These are phyloP conservation scores for Acipenser oxyrinchus DNA, from an alignment of 2,797 vertebrate genomes.

Conservation along the genomic window DNA sequence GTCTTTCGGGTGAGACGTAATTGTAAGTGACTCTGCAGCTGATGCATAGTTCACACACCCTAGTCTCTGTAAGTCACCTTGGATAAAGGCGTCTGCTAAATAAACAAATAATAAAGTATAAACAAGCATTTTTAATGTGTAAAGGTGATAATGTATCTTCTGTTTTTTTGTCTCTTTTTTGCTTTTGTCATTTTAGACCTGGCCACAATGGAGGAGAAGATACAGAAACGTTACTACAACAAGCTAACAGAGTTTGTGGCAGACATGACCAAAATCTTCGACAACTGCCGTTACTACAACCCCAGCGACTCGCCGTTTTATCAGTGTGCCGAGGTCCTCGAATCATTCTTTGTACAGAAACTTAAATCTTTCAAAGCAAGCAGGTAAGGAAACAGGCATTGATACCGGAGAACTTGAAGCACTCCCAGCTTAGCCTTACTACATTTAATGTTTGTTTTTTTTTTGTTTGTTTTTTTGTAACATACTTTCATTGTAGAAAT, in stretches of 20 bases:
- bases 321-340: slow-evolving; percentile 93
- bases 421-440: no score
- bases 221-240: slow-evolving; percentile 89
- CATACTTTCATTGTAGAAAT: no score
- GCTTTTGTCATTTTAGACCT: slow-evolving; percentile 66
- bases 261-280: slow-evolving; percentile 99
- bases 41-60: no score
- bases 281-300: slow-evolving; percentile 99
- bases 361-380: slow-evolving; percentile 97
- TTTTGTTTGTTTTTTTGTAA: no score
- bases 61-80: no score
- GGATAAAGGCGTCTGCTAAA: no score
- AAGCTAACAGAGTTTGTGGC: slow-evolving; percentile 97
- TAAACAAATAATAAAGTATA: no score
- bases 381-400: slow-evolving; percentile 63
- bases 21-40: no score
- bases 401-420: background rate
- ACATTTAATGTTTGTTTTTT: no score
- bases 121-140: no score
- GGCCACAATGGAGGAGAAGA: slow-evolving; percentile 88
- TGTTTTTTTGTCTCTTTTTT: background rate
- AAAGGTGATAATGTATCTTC: no score
- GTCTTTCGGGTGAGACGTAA: no score
- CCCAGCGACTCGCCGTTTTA: slow-evolving; percentile 96
- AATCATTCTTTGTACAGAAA: slow-evolving; percentile 98